Conservation (phyloP, 2,113 vertebrate genomes). For the Anas platyrhynchos region DNA sequence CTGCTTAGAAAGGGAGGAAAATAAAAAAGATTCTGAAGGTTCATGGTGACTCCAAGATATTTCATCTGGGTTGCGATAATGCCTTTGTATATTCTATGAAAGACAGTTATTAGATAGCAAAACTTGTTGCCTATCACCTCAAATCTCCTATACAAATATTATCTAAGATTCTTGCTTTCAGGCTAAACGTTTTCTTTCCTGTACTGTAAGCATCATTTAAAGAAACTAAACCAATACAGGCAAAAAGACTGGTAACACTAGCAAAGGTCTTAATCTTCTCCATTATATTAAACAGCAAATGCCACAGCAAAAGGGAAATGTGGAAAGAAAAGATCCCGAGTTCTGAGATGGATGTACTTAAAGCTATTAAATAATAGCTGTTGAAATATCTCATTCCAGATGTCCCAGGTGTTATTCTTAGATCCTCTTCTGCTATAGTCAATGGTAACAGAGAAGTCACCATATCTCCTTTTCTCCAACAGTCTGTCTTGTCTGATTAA, state of each 20-base stretch:
- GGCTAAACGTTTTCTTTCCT: neutral
- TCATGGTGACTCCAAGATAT: neutral
- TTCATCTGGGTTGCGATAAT: neutral
- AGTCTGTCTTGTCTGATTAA: neutral
- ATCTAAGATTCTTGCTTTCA: neutral
- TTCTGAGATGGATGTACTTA: neutral
- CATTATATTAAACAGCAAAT: neutral
- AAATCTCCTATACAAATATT: constrained; percentile 17
- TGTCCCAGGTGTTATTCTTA: neutral
- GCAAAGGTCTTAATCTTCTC: neutral
- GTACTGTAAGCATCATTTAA: neutral
- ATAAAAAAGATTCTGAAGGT: neutral
- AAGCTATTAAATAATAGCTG: neutral
- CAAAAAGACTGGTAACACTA: neutral
- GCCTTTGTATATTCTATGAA: neutral
- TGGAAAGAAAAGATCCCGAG: neutral
- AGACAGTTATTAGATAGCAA: neutral
- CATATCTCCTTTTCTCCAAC: neutral
- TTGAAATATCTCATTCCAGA: neutral
- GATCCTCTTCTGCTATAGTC: rapidly evolving
- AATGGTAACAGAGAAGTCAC: neutral
- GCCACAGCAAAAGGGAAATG: neutral
- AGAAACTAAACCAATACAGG: neutral
- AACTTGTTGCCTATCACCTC: neutral
- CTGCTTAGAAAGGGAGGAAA: neutral